A percentile compares a stretch with the other conserved stretches of the same genome.
Conservation (phyloP, 1,140 invertebrate species). For the Muscidifurax raptorellus region DNA sequence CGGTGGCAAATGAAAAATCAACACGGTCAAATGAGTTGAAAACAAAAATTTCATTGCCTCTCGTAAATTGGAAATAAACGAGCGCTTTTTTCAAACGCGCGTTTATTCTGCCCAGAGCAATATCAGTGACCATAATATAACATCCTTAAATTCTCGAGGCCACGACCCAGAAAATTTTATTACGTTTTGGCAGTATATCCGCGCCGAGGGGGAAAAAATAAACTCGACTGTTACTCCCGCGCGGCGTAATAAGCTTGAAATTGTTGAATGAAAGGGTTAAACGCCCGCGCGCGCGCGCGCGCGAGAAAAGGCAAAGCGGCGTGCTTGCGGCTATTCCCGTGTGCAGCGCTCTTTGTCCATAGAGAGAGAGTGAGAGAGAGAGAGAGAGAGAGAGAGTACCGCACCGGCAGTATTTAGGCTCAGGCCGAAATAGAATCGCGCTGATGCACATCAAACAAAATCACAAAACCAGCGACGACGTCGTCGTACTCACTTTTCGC, state of each 20-base stretch:
- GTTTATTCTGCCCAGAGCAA: no score
- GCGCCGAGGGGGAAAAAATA: neutral
- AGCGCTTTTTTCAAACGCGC: neutral
- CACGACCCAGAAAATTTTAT: neutral
- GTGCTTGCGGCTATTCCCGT: constrained; percentile 35
- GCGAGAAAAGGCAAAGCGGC: neutral
- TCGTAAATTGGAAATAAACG: neutral
- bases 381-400: neutral
- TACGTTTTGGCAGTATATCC: neutral
- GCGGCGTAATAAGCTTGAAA: neutral
- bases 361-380: neutral
- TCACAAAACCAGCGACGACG: constrained; percentile 57
- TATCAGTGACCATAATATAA: neutral
- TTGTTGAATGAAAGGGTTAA: neutral
- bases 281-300: no score
- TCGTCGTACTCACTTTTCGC: constrained; percentile 25
- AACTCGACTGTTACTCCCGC: no score
- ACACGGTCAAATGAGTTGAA: neutral
- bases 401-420: neutral
- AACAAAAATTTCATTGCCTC: neutral
- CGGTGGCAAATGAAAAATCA: neutral
- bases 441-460: constrained; percentile 62
- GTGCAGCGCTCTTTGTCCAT: constrained; percentile 14
- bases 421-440: constrained; percentile 69
- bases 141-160: neutral